A percentile compares a stretch with the other conserved stretches of the same genome.
These are phyloP conservation scores for Ranitomeya imitator DNA, from an alignment of 2,113 vertebrate genomes.

Conservation along the genomic window DNA sequence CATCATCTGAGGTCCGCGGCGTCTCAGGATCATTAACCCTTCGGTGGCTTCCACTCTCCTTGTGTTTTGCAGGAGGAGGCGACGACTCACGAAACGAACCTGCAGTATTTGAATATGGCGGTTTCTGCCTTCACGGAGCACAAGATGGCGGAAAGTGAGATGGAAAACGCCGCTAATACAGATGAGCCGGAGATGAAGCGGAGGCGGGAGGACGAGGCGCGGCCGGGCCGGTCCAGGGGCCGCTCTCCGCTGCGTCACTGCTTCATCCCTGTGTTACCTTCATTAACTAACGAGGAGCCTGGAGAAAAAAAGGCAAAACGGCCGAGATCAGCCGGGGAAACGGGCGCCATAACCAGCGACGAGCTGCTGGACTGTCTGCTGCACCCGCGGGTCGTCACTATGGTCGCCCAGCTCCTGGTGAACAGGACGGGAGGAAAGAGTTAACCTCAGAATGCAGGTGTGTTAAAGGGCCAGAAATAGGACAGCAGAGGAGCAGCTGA, in stretches of 20 bases:
- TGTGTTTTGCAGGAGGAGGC: conserved; percentile 75
- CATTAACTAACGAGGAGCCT: not conserved
- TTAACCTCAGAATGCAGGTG: not conserved
- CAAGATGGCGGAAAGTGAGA: conserved; percentile 40
- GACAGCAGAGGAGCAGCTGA: not conserved
- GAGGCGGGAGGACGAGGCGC: not conserved
- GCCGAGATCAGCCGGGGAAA: not conserved
- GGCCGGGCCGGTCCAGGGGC: not conserved
- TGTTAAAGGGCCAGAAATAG: no score
- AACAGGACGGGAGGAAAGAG: conserved; percentile 63
- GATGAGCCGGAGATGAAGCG: not conserved
- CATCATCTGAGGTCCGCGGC: not conserved
- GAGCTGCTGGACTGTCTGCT: conserved; percentile 88
- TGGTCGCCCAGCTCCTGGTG: conserved; percentile 82
- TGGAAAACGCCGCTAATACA: not conserved
- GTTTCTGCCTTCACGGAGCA: conserved; percentile 70
- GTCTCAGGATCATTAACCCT: not conserved
- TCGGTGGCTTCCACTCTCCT: not conserved
- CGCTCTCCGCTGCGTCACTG: conserved; percentile 75
- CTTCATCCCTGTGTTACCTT: conserved; percentile 75
- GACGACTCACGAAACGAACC: conserved; percentile 83
- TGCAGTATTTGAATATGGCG: conserved; percentile 84
- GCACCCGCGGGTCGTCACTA: conserved; percentile 80
- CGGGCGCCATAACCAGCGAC: conserved; percentile 77
- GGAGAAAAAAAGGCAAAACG: not conserved